Percentiles rank a stretch among this genome's conserved stretches.
Conservation (phyloP, 1,140 invertebrate genomes). For the Rhagoletis pomonella region DNA sequence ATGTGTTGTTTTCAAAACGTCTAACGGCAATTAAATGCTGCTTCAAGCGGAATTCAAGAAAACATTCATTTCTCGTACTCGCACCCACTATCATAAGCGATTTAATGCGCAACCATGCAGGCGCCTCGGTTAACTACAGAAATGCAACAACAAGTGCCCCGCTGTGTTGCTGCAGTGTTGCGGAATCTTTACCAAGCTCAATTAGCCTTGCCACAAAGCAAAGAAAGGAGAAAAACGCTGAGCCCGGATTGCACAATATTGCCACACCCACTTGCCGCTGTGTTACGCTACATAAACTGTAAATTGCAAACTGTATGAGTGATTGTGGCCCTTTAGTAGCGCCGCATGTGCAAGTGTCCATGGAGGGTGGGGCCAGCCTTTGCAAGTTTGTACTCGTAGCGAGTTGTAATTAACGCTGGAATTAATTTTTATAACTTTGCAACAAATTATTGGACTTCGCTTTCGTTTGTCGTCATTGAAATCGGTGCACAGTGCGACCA, state of each 20-base stretch:
- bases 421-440: conserved; percentile 33
- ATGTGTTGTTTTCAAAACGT: background rate
- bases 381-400: background rate
- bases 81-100: background rate
- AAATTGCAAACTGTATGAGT: background rate
- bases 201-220: conserved; percentile 28
- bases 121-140: background rate
- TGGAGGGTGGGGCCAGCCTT: background rate
- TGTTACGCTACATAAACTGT: conserved; percentile 32
- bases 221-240: background rate
- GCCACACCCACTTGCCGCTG: conserved; percentile 13
- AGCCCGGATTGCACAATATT: background rate
- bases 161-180: conserved; percentile 5
- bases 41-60: background rate
- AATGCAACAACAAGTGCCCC: background rate
- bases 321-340: background rate
- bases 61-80: conserved; percentile 1
- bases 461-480: background rate
- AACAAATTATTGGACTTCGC: conserved; percentile 38
- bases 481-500: background rate
- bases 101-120: background rate
- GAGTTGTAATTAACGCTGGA: conserved; percentile 26
- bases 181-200: conserved; percentile 30
- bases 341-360: conserved; percentile 11
- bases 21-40: background rate